Conservation (phyloP, 2,888 invertebrate genomes). For the Neoitamus cyanurus region DNA sequence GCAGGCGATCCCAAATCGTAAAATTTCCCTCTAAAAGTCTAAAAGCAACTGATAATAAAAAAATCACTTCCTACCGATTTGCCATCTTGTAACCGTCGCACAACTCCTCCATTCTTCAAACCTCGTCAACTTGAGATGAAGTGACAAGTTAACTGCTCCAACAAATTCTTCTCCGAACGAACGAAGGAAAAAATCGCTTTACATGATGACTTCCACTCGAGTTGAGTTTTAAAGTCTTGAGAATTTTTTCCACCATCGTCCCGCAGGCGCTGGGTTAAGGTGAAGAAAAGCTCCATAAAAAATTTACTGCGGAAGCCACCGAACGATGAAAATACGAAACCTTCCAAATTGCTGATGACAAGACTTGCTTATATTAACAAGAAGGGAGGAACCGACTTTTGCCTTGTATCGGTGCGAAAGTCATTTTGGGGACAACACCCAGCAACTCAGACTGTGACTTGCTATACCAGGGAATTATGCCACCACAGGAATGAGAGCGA, state of each 20-base stretch:
- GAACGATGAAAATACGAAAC: constrained; percentile 1
- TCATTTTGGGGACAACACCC: not conserved
- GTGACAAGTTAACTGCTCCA: constrained; percentile 29
- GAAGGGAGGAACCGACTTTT: not conserved
- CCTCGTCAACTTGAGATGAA: constrained; percentile 5
- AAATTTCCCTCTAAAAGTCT: not conserved
- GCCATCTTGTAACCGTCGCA: not conserved
- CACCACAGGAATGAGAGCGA: not conserved
- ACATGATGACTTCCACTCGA: constrained; percentile 24
- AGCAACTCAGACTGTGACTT: not conserved
- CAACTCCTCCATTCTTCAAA: not conserved
- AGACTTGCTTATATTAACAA: not conserved
- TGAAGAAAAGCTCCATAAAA: not conserved
- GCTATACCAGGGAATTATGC: constrained; percentile 21
- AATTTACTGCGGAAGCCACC: not conserved
- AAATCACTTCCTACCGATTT: not conserved
- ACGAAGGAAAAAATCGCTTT: constrained; percentile 11
- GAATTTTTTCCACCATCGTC: not conserved
- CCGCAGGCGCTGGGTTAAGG: not conserved
- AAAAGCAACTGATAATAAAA: not conserved
- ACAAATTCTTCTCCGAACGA: not conserved
- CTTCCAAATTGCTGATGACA: not conserved
- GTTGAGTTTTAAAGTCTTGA: not conserved
- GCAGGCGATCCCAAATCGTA: not conserved
- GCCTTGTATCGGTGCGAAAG: not conserved